Evolutionary conservation across 2,113 vertebrate species (phyloP).

Genomic region (Urocynchramus pylzowi): DNA sequence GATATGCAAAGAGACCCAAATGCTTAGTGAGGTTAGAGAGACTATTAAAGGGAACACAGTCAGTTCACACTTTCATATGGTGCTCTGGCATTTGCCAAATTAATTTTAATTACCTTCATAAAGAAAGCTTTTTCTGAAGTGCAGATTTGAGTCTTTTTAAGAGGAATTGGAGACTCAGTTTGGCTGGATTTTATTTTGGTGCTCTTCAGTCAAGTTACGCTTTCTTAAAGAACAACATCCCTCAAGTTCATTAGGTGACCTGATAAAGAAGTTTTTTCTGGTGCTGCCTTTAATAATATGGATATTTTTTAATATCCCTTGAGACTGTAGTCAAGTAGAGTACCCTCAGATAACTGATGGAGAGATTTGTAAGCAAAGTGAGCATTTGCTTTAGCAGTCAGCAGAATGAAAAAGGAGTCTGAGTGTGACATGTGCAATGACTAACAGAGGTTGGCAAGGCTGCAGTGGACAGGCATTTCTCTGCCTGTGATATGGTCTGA

Average conservation of each 20-base stretch:
- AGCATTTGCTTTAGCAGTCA: not conserved
- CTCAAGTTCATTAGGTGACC: not conserved
- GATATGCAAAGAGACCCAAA: slow-evolving; percentile 5
- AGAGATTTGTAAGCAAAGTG: not conserved
- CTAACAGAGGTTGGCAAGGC: not conserved
- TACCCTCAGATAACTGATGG: not conserved
- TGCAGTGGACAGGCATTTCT: not conserved
- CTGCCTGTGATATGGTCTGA: not conserved
- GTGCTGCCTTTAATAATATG: not conserved
- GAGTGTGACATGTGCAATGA: not conserved
- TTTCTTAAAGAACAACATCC: not conserved
- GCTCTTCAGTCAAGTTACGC: not conserved
- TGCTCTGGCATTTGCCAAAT: slow-evolving; percentile 41
- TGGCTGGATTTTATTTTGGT: not conserved
- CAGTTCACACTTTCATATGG: slow-evolving; percentile 39
- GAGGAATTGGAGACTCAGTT: not conserved
- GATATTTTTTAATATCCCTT: not conserved
- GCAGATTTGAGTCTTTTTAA: not conserved
- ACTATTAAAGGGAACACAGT: slow-evolving; percentile 52
- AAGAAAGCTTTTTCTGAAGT: not conserved
- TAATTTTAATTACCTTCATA: slow-evolving; percentile 50
- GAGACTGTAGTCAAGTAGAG: not conserved
- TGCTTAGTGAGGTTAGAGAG: slow-evolving; percentile 46
- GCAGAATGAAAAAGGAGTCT: not conserved
- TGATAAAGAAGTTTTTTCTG: not conserved